Evolutionary conservation across 1,140 invertebrate genomes (phyloP), one percentile per base, ranked within the genome.

Genomic region (Laodelphax striatellus): DNA sequence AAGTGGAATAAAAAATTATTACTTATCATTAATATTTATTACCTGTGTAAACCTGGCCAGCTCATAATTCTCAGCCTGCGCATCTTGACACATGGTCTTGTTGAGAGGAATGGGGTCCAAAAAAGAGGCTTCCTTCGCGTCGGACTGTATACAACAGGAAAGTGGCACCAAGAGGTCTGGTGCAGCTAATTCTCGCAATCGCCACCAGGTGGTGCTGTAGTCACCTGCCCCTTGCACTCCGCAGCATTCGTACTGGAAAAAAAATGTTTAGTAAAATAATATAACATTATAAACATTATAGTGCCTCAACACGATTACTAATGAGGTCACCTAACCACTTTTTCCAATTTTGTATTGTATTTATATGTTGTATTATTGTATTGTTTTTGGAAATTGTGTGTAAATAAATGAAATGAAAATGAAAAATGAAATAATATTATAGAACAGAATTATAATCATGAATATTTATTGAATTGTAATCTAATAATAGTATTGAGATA

Each of bases 121-220:
- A 72, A 87, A 88, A 0, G 85, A 79, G 13, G 79, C 71, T 6
- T 69, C 68, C 16, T 80, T 74, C 0, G 75, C 71, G 5, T 69
- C 69, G 16, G 80, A 74, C 2, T 75, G 70, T 0, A 73, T 66
- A 70, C 89, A 92, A 69, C 89, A 92, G 41, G 83, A 86, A n/a
- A 84, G 76, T 21, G 88, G 88, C 14, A 91, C 86, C 0, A 83
- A 75, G 66, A 88, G 75, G 17, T 85, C 84, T 56, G 80, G 76
- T 60, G 84, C 79, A 0, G 87, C 84, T 41, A 86, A 77, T 65
- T 83, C 79, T 64, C 85, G 80, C n/a, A 88, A 73, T 58, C 85
- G 79, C 89, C 89, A 92, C 67, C 83, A 73, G 1, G 89, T 90
- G 58, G 85, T 87, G 62, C 86, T 84, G 72, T 90, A 93, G 77